These are phyloP conservation scores for Rhinoderma darwinii DNA, from an alignment of 2,113 vertebrate genomes.

Conservation along the genomic window DNA sequence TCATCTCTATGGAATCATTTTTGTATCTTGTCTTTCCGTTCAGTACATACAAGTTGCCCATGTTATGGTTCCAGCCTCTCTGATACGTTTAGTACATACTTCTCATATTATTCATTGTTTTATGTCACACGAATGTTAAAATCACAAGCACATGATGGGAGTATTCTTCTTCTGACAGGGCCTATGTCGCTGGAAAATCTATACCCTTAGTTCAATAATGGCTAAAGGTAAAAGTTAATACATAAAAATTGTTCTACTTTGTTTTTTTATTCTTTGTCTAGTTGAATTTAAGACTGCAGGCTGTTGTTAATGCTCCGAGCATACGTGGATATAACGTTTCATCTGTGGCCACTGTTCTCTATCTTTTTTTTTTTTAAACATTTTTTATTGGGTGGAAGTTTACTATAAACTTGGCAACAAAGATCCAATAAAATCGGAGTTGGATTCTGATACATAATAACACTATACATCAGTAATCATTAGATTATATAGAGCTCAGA, in stretches of 20 bases:
- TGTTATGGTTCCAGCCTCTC: not conserved
- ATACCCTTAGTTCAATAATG: not conserved
- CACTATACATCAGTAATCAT: constrained; percentile 68
- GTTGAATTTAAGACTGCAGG: not conserved
- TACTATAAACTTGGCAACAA: constrained; percentile 15
- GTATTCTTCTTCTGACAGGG: not conserved
- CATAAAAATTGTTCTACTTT: not conserved
- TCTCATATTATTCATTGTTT: not conserved
- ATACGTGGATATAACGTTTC: not conserved
- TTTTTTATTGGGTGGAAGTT: not conserved
- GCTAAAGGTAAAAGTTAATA: too few species aligned
- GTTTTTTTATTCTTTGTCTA: not conserved
- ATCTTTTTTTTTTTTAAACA: not conserved
- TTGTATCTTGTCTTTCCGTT: not conserved
- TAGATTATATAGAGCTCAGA: constrained; percentile 67
- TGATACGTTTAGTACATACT: not conserved
- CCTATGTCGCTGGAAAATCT: not conserved
- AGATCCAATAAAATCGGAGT: constrained; percentile 53
- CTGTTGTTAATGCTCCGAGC: not conserved
- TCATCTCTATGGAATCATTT: not conserved
- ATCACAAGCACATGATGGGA: not conserved
- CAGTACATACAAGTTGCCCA: too few species aligned
- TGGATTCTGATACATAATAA: constrained; percentile 60
- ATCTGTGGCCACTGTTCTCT: not conserved
- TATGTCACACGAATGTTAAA: not conserved